phyloP scores from a whole-genome alignment of 2,888 invertebrate genomes.

The Azorinus chamasolen region DNA sequence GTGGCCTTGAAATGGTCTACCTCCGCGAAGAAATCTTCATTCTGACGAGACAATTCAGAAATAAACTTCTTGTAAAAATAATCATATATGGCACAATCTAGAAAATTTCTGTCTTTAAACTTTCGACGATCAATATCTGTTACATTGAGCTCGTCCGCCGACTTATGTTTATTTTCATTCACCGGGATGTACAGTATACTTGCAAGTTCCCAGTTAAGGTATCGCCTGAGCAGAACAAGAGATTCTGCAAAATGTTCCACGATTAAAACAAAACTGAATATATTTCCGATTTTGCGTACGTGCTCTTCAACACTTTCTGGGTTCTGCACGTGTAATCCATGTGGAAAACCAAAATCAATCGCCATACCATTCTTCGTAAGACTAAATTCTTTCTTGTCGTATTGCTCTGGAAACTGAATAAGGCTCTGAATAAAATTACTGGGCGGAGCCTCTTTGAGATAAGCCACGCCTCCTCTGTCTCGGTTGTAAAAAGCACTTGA shows the following conservation, averaged over 20 bases:
- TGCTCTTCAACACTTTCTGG: slow-evolving; percentile 16
- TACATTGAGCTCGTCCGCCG: slow-evolving; percentile 21
- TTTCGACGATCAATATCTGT: slow-evolving; percentile 32
- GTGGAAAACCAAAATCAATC: slow-evolving; percentile 58
- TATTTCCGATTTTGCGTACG: slow-evolving; percentile 25
- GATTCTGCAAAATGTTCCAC: slow-evolving; percentile 56
- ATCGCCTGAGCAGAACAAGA: slow-evolving; percentile 39
- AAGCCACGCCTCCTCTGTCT: slow-evolving; percentile 44
- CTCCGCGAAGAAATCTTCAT: slow-evolving; percentile 50
- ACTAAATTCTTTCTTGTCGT: slow-evolving; percentile 51
- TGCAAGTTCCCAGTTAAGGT: slow-evolving; percentile 40
- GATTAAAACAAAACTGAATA: slow-evolving; percentile 50
- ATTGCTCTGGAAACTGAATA: slow-evolving; percentile 55
- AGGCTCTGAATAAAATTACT: slow-evolving; percentile 51
- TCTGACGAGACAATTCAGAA: slow-evolving; percentile 15
- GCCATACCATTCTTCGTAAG: slow-evolving; percentile 58
- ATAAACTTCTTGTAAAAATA: slow-evolving; percentile 42
- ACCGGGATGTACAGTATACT: slow-evolving; percentile 55
- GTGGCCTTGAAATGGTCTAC: slow-evolving; percentile 44
- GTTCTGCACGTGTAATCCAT: slow-evolving; percentile 41
- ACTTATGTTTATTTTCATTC: slow-evolving; percentile 41
- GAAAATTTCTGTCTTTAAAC: slow-evolving; percentile 54
- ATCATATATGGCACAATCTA: slow-evolving; percentile 52
- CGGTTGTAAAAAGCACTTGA: slow-evolving; percentile 58
- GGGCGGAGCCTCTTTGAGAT: slow-evolving; percentile 39